Evolutionary conservation across 2,113 vertebrate species (phyloP).

Genomic region (Gymnarchus niloticus): DNA sequence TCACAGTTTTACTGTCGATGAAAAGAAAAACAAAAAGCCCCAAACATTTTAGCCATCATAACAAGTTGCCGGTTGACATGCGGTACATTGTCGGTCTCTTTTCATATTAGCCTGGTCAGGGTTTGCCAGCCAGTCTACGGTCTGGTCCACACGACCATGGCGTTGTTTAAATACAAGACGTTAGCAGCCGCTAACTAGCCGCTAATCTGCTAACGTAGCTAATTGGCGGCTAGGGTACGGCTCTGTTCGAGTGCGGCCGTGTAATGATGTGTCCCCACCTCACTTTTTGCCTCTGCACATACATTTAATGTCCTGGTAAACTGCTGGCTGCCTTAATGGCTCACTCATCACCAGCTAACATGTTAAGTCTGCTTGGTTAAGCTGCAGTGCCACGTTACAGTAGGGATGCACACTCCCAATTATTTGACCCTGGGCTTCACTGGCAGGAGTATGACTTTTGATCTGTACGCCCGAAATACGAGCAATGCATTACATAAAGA

Average conservation of each 20-base stretch:
- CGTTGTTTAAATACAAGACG: not conserved
- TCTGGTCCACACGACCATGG: not conserved
- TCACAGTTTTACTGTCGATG: not conserved
- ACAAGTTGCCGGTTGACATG: not conserved
- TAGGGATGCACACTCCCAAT: not conserved
- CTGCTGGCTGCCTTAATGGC: not conserved
- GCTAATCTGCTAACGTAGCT: too few relatives aligned
- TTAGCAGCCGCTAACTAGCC: not conserved
- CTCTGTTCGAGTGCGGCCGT: too few relatives aligned
- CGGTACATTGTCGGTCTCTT: not conserved
- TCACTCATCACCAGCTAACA: not conserved
- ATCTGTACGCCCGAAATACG: not conserved
- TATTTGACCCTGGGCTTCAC: too few relatives aligned
- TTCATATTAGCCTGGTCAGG: not conserved
- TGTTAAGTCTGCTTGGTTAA: not conserved
- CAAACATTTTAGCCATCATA: constrained; percentile 8
- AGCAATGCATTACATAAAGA: not conserved
- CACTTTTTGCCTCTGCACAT: not conserved
- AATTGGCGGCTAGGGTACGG: too few relatives aligned
- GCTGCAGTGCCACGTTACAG: not conserved
- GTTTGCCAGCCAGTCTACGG: not conserved
- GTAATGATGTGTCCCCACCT: not conserved
- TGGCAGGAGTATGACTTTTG: not conserved
- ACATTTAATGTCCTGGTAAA: too few relatives aligned
- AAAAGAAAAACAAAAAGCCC: not conserved